Evolutionary conservation across 2,888 invertebrate genomes (phyloP).

Genomic region (Alloplasta piceator): DNA sequence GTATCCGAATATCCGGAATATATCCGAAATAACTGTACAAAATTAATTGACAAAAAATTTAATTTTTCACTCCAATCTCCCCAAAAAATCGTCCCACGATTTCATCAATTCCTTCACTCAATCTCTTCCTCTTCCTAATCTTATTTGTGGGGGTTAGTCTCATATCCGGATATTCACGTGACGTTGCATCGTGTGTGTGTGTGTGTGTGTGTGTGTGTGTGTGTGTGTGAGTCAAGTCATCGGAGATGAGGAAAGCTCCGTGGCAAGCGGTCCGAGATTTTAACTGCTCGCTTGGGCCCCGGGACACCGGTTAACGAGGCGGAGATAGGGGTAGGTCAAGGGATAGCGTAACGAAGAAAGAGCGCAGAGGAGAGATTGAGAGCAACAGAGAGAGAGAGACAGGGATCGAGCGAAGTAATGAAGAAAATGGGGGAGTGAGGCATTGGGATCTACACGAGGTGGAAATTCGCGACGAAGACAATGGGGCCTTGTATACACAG

Average conservation of each 20-base stretch:
- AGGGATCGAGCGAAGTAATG: not conserved
- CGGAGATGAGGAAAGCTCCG: not conserved
- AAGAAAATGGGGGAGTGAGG: constrained; percentile 5
- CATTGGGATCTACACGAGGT: not conserved
- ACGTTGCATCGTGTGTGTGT: constrained; percentile 5
- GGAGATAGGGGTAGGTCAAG: constrained; percentile 26
- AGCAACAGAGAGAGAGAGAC: not conserved
- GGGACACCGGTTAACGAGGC: constrained; percentile 38
- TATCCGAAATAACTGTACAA: too few relatives aligned
- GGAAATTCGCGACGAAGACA: constrained; percentile 33
- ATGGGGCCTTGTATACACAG: constrained; percentile 50
- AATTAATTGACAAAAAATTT: too few relatives aligned
- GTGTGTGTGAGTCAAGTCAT: not conserved
- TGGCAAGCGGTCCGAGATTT: constrained; percentile 30
- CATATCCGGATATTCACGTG: not conserved
- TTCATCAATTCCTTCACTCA: not conserved
- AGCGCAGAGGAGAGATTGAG: not conserved
- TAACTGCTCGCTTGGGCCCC: constrained; percentile 36
- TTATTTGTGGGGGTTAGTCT: not conserved
- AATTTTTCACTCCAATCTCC: too few relatives aligned
- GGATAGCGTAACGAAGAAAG: not conserved
- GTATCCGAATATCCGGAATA: too few relatives aligned
- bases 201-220: too few relatives aligned
- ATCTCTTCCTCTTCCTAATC: not conserved
- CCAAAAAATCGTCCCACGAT: too few relatives aligned